Percentiles rank a stretch among this genome's conserved stretches.
phyloP scores from a whole-genome alignment of 1,140 invertebrate genomes.

The Battus philenor region DNA sequence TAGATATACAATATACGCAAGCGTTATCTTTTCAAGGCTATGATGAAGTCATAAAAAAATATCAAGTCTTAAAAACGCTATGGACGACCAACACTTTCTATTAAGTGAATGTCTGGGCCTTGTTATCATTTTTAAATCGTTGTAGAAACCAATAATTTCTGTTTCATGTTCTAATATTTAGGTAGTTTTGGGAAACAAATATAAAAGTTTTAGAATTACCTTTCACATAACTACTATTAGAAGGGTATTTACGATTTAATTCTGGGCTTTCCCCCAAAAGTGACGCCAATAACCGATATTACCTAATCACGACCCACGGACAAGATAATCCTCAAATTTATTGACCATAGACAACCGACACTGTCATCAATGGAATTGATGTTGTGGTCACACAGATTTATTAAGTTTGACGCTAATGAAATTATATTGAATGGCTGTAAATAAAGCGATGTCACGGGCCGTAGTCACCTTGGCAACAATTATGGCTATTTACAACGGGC shows the following conservation, averaged over 20 bases:
- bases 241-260: conserved; percentile 65
- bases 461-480: conserved; percentile 35
- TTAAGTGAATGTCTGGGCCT: no score
- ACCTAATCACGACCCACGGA: conserved; percentile 63
- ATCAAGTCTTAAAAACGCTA: no score
- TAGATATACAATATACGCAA: no score
- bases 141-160: no score
- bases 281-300: conserved; percentile 42
- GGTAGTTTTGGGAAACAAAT: no score
- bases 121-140: no score
- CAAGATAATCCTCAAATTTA: conserved; percentile 72
- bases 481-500: conserved; percentile 49
- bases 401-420: conserved; percentile 66
- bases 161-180: no score
- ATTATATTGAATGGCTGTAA: conserved; percentile 67
- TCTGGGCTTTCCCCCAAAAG: conserved; percentile 62
- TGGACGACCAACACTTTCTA: no score
- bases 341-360: conserved; percentile 57
- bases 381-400: conserved; percentile 55
- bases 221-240: conserved; percentile 53
- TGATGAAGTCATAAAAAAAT: no score
- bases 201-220: conserved; percentile 31
- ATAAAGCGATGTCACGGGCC: conserved; percentile 44
- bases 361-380: conserved; percentile 57
- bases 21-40: no score